Conservation (phyloP, 2,888 invertebrate species). For the Cheilosia vernalis region DNA sequence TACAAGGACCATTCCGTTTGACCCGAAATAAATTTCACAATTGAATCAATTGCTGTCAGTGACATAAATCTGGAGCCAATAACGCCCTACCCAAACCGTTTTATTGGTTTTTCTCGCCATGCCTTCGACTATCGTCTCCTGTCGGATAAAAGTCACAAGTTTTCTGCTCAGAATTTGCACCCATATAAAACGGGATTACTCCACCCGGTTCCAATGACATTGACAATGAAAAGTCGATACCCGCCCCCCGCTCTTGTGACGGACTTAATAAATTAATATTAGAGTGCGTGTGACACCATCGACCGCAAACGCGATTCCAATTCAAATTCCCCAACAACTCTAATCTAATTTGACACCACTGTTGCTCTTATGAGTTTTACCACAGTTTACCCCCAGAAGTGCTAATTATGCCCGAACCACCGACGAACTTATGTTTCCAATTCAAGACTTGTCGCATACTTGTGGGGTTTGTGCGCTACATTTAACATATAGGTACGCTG, state of each 20-base stretch:
- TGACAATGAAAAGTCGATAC: slow-evolving; percentile 8
- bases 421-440: slow-evolving; percentile 34
- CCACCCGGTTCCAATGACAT: slow-evolving; percentile 34
- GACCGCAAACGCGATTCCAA: not conserved
- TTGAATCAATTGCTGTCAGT: slow-evolving; percentile 36
- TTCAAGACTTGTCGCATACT: slow-evolving; percentile 8
- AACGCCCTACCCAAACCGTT: not conserved
- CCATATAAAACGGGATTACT: slow-evolving; percentile 63
- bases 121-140: not conserved
- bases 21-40: slow-evolving; percentile 42
- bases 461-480: not conserved
- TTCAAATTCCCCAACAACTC: not conserved
- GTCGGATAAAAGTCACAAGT: slow-evolving; percentile 8
- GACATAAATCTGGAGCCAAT: slow-evolving; percentile 41
- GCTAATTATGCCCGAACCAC: slow-evolving; percentile 40
- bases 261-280: not conserved
- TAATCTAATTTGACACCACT: slow-evolving; percentile 41
- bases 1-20: slow-evolving; percentile 17
- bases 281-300: no score
- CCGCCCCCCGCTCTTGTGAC: not conserved
- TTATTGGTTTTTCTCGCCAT: slow-evolving; percentile 26
- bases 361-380: slow-evolving; percentile 17
- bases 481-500: not conserved
- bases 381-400: slow-evolving; percentile 20
- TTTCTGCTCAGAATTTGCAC: slow-evolving; percentile 25